Base-by-base conservation (phyloP, 2,113 vertebrate genomes). In the Saimiri boliviensis region DNA sequence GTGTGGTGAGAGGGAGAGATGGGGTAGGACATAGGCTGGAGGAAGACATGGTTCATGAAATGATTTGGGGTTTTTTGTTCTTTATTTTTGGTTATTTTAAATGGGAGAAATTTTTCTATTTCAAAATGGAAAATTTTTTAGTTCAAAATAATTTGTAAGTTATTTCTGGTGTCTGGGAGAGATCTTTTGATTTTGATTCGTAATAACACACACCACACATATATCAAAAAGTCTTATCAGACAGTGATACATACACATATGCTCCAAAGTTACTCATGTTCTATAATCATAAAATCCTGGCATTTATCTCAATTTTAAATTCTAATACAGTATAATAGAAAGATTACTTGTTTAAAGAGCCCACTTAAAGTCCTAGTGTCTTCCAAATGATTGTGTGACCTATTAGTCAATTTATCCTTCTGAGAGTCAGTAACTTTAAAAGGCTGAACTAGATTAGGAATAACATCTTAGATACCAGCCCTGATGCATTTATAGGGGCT, bases 71-170 rank as follows among this genome's bases (percentile, higher is more conserved):
- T 7, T 4, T 70, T 81, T 81, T 32, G 13, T 23, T 25, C 30
- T 63, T 81, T 92, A 35, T 60, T 86, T 86, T 60, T 37, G 14
- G 35, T 47, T 71, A 9, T 25, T 84, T 71, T 17, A 73, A 8
- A 66, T 77, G 54, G 20, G 19, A 54, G 8, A 27, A 88, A 56
- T 16, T 58, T 58, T 83, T 79, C 37, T 42, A 49, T 60, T 80
- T 68, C 80, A 70, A 91, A 68, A 83, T 42, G 20, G 7, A 94
- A 66, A 10, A 30, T 83, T 81, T 56, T 35, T 66, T 19, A 77
- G n/a, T 88, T 92, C 88, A 30, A 71, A 92, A 89, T 19, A 94
- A 94, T 49, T 58, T 81, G 17, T 85, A 68, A 84, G 74, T 95
- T 70, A 58, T 56, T 8, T 52, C 54, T 88, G 54, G 14, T 19